Evolutionary conservation across 2,113 vertebrate genomes (phyloP).

Genomic region (Herpetotheres cachinnans): DNA sequence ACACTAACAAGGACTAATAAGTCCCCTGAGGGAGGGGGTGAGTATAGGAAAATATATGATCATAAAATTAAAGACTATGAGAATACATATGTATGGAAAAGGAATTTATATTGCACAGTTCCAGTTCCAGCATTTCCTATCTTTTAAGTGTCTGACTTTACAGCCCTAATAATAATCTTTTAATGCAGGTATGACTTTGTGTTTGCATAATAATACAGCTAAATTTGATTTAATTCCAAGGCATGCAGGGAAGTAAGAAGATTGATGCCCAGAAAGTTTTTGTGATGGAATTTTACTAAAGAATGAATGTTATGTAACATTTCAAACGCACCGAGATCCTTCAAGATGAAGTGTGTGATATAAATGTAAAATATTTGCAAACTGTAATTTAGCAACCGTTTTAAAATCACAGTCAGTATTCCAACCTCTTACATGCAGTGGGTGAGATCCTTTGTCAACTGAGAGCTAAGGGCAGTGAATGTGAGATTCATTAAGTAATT

Average conservation of each 20-base stretch:
- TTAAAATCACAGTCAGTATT: slow-evolving; percentile 22
- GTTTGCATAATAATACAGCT: slow-evolving; percentile 56
- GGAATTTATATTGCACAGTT: neutral
- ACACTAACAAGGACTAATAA: neutral
- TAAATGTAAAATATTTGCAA: slow-evolving; percentile 57
- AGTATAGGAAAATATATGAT: neutral
- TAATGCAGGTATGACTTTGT: slow-evolving; percentile 6
- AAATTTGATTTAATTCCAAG: slow-evolving; percentile 54
- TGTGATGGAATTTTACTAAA: slow-evolving; percentile 41
- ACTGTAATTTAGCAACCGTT: slow-evolving; percentile 34
- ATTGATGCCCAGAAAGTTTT: slow-evolving; percentile 65
- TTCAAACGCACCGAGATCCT: slow-evolving; percentile 39
- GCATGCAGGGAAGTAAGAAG: slow-evolving; percentile 34
- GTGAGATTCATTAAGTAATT: slow-evolving; percentile 66
- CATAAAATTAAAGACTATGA: neutral
- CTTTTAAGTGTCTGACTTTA: slow-evolving; percentile 27
- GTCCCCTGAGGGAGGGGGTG: neutral
- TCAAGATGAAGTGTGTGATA: slow-evolving; percentile 45
- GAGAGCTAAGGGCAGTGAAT: slow-evolving; percentile 50
- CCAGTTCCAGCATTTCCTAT: neutral
- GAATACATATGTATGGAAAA: neutral
- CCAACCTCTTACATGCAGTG: neutral
- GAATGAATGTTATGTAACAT: slow-evolving; percentile 57
- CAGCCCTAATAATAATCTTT: slow-evolving; percentile 27
- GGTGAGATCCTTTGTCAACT: slow-evolving; percentile 30